phyloP scores from a whole-genome alignment of 2,888 invertebrate species.

The Plebejus anna region DNA sequence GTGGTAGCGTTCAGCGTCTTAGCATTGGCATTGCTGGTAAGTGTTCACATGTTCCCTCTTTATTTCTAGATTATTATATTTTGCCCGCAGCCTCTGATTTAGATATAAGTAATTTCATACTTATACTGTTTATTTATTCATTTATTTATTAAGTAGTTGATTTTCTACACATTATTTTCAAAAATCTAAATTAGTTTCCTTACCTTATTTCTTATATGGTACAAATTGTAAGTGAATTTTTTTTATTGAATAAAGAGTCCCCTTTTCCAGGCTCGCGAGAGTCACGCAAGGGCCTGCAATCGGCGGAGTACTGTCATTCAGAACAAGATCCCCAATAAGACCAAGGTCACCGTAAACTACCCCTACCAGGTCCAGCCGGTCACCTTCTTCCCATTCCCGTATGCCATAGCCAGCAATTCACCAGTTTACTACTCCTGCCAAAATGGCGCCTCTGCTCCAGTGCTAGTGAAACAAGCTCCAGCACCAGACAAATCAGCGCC shows the following conservation, averaged over 20 bases:
- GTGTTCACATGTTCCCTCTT: slow-evolving; percentile 22
- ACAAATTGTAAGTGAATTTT: too few species aligned
- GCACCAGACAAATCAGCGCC: too few species aligned
- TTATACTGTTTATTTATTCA: too few species aligned
- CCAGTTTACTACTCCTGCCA: slow-evolving; percentile 33
- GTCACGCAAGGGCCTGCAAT: slow-evolving; percentile 37
- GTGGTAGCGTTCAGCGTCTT: slow-evolving; percentile 44
- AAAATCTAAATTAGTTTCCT: too few species aligned
- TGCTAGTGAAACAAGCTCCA: too few species aligned
- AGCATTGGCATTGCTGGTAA: slow-evolving; percentile 56
- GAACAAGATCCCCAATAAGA: slow-evolving; percentile 40
- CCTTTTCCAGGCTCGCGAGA: slow-evolving; percentile 35
- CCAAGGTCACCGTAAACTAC: slow-evolving; percentile 40
- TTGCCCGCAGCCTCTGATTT: too few species aligned
- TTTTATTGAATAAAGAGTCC: background rate
- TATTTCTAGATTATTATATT: background rate
- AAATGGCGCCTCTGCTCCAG: slow-evolving; percentile 31
- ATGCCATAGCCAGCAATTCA: slow-evolving; percentile 27
- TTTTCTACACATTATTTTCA: too few species aligned
- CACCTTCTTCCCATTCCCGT: slow-evolving; percentile 40
- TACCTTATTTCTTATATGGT: too few species aligned
- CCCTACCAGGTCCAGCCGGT: slow-evolving; percentile 38
- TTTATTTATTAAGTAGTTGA: too few species aligned
- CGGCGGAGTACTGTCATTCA: slow-evolving; percentile 41
- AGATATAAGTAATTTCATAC: too few species aligned